Evolutionary conservation across 2,888 invertebrate genomes (phyloP).

Genomic region (Bruchidius siliquastri): DNA sequence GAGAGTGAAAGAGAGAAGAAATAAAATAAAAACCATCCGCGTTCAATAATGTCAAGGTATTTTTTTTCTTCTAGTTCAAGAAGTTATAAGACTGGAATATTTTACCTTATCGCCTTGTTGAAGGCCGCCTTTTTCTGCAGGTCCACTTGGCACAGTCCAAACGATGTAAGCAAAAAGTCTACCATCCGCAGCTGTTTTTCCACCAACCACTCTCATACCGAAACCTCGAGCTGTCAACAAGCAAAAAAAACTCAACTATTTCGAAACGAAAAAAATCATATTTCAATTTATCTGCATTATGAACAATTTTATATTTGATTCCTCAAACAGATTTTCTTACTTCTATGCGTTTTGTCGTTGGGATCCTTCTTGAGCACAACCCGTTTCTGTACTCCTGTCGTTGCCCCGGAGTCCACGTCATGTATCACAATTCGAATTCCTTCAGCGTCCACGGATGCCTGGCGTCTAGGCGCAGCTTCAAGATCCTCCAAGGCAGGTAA

Average conservation of each 20-base stretch:
- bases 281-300: no score
- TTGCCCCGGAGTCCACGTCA: conserved; percentile 76
- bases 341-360: conserved; percentile 78
- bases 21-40: no score
- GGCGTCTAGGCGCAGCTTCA: conserved; percentile 63
- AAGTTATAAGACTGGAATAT: no score
- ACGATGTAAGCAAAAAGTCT: conserved; percentile 86
- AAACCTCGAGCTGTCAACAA: conserved; percentile 72
- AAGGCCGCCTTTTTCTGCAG: conserved; percentile 84
- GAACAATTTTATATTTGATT: no score
- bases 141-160: conserved; percentile 88
- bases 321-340: conserved; percentile 61
- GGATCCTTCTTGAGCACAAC: conserved; percentile 73
- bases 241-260: neutral
- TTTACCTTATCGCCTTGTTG: conserved; percentile 79
- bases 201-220: conserved; percentile 92
- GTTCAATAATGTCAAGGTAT: no score
- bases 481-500: conserved; percentile 61
- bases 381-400: conserved; percentile 65
- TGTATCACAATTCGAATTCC: conserved; percentile 91
- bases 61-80: no score
- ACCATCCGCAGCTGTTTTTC: conserved; percentile 81
- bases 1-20: no score
- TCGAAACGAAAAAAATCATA: no score
- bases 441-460: conserved; percentile 85